Evolutionary conservation across 2,888 invertebrate species (phyloP).

Genomic region (Cantharis lateralis): DNA sequence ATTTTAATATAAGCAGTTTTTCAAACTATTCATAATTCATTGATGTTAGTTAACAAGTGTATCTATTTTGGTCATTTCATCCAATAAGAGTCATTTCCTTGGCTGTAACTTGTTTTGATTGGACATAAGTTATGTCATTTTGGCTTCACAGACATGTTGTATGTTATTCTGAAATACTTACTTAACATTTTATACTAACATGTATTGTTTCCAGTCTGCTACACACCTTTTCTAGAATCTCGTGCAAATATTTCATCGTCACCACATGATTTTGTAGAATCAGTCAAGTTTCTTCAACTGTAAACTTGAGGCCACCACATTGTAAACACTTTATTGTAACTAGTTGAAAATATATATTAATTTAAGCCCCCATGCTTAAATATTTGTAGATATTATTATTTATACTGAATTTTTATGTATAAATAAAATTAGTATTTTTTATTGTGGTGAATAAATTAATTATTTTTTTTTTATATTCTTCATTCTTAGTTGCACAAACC

Average conservation of each 20-base stretch:
- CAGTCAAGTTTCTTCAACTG: slow-evolving; percentile 1
- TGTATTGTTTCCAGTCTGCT: slow-evolving; percentile 26
- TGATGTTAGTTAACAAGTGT: slow-evolving; percentile 13
- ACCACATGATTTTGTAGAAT: slow-evolving; percentile 6
- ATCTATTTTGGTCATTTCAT: slow-evolving; percentile 26
- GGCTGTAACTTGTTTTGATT: slow-evolving; percentile 18
- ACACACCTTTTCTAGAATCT: slow-evolving; percentile 28
- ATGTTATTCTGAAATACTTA: slow-evolving; percentile 20
- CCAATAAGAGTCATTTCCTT: slow-evolving; percentile 23
- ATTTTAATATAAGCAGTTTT: slow-evolving; percentile 24
- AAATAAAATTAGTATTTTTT: no score
- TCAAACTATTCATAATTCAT: slow-evolving; percentile 31
- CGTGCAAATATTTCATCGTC: slow-evolving; percentile 23
- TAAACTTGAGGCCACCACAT: not conserved
- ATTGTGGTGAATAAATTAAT: no score
- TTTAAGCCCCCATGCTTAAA: not conserved
- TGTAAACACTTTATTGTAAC: not conserved
- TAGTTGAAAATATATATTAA: not conserved
- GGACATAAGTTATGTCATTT: slow-evolving; percentile 22
- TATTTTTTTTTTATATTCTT: no score
- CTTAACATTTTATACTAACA: slow-evolving; percentile 25
- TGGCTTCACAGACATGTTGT: slow-evolving; percentile 15
- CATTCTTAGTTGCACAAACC: no score
- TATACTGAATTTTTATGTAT: no score
- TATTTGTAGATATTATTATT: no score